These are phyloP conservation scores for Apis florea DNA, from an alignment of 1,140 invertebrate species.

Conservation along the genomic window DNA sequence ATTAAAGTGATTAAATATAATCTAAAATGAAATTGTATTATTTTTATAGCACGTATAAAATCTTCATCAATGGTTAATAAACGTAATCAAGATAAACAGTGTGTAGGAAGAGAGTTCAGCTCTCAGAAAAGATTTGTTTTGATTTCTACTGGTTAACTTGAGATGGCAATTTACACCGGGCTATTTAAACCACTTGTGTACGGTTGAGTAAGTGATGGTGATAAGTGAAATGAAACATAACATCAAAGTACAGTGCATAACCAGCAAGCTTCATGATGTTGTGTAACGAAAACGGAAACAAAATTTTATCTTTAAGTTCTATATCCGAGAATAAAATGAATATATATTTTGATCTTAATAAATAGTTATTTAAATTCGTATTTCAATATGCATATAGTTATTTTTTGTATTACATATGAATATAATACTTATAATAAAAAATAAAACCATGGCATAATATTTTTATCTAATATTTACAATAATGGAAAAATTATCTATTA, in stretches of 20 bases:
- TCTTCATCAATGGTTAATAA: no score
- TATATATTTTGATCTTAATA: neutral
- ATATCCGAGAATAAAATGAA: neutral
- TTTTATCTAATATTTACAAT: no score
- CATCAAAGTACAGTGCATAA: neutral
- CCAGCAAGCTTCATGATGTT: neutral
- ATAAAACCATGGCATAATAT: neutral
- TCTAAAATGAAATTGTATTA: neutral
- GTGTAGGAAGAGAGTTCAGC: neutral
- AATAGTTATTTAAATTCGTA: neutral
- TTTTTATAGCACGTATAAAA: neutral
- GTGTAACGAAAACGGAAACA: no score
- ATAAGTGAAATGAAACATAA: slow-evolving; percentile 35
- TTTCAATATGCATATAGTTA: neutral
- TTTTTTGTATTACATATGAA: neutral
- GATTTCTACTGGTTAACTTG: slow-evolving; percentile 30
- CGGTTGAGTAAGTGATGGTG: slow-evolving; percentile 5
- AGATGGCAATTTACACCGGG: slow-evolving; percentile 23
- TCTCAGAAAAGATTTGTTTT: slow-evolving; percentile 28
- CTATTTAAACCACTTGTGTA: slow-evolving; percentile 30
- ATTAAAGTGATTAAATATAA: neutral
- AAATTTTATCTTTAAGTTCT: neutral
- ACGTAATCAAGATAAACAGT: neutral
- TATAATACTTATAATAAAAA: neutral
- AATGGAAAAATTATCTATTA: neutral